Conservation (phyloP, 2,113 vertebrate species). For the Boulengeromyrus knoepffleri region DNA sequence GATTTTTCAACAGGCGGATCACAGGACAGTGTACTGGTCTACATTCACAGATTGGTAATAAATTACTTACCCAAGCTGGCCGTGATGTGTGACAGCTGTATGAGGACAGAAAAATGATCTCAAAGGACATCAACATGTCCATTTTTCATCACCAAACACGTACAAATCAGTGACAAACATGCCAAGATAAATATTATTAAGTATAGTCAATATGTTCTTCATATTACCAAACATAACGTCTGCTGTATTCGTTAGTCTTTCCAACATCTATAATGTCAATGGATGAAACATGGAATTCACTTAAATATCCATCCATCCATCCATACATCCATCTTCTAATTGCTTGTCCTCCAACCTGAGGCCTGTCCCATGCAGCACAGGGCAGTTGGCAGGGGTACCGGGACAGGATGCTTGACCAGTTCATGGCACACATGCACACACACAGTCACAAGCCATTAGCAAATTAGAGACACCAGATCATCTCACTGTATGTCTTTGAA, state of each 20-base stretch:
- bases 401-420: background rate
- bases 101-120: background rate
- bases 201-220: background rate
- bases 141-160: background rate
- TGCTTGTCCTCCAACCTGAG: background rate
- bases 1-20: conserved; percentile 36
- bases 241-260: background rate
- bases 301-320: background rate
- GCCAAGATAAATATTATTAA: conserved; percentile 8
- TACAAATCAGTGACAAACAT: background rate
- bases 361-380: background rate
- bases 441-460: background rate
- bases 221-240: background rate
- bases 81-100: conserved; percentile 33
- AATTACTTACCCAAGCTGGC: conserved; percentile 30
- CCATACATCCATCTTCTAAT: background rate
- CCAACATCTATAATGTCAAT: background rate
- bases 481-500: background rate
- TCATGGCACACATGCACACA: background rate
- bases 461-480: background rate
- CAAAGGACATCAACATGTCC: background rate
- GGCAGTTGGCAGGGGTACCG: background rate
- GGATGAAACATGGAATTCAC: background rate
- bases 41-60: conserved; percentile 16
- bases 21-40: conserved; percentile 1